These are phyloP conservation scores for Pantherophis guttatus DNA, from an alignment of 2,113 vertebrate species.

Conservation along the genomic window DNA sequence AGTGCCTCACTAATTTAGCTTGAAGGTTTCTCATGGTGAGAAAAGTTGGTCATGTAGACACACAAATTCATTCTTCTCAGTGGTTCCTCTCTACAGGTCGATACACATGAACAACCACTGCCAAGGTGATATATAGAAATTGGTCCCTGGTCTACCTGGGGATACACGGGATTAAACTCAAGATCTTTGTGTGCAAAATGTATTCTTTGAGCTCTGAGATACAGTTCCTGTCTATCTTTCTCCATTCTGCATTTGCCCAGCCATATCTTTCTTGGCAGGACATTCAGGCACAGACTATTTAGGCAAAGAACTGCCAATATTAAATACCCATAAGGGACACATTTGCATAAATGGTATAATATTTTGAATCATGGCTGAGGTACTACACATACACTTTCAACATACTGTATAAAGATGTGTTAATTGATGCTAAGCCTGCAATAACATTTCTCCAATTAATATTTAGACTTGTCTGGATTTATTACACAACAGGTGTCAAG, in stretches of 20 bases:
- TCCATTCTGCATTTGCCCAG: neutral
- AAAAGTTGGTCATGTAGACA: neutral
- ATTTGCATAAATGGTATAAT: neutral
- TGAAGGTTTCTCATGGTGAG: neutral
- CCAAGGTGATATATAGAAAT: neutral
- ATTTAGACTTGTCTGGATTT: neutral
- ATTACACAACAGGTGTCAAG: neutral
- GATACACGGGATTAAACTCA: neutral
- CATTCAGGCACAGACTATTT: neutral
- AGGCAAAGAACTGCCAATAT: neutral
- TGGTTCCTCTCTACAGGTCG: neutral
- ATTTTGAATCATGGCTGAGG: neutral
- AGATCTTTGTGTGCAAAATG: neutral
- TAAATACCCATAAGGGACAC: neutral
- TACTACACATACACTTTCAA: neutral
- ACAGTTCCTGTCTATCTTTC: neutral
- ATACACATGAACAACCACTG: neutral
- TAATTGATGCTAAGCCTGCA: conserved; percentile 10
- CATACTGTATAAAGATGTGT: neutral
- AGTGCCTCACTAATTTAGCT: neutral
- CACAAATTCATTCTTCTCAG: neutral
- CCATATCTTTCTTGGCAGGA: neutral
- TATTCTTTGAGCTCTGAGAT: neutral
- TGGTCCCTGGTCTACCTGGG: neutral
- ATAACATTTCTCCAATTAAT: conserved; percentile 14